Evolutionary conservation across 2,113 vertebrate species (phyloP).

Genomic region (Orientallactaga bullata): DNA sequence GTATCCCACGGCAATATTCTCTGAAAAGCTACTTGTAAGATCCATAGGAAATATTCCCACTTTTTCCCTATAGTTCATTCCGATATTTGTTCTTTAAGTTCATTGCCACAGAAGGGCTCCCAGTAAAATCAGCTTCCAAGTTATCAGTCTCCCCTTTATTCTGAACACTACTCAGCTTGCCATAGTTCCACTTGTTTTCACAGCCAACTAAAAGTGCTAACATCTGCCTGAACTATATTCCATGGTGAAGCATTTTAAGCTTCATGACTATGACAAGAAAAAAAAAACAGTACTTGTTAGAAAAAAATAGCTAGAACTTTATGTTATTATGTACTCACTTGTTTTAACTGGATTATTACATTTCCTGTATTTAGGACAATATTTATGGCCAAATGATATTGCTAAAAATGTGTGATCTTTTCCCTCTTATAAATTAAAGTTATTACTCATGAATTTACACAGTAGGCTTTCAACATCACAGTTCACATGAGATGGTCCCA

Average conservation of each 20-base stretch:
- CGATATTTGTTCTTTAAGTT: background rate
- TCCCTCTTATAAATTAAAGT: background rate
- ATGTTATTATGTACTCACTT: background rate
- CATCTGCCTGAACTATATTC: background rate
- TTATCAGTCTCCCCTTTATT: background rate
- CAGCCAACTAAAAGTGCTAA: background rate
- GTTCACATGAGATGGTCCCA: accelerated
- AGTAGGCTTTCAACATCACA: background rate
- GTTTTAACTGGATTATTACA: background rate
- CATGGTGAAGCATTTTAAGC: background rate
- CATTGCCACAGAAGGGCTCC: background rate
- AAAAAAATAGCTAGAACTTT: background rate
- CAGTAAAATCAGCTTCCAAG: background rate
- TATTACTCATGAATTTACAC: background rate
- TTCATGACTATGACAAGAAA: background rate
- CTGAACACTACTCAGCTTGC: background rate
- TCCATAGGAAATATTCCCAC: no score
- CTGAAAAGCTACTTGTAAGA: no score
- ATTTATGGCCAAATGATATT: background rate
- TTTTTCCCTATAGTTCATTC: no score
- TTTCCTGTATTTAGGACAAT: background rate
- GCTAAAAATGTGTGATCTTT: background rate
- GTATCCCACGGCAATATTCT: no score
- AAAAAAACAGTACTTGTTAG: background rate
- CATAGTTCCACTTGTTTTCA: background rate